Base-by-base conservation (phyloP, 2,888 invertebrate genomes). In the Osmoderma eremita region DNA sequence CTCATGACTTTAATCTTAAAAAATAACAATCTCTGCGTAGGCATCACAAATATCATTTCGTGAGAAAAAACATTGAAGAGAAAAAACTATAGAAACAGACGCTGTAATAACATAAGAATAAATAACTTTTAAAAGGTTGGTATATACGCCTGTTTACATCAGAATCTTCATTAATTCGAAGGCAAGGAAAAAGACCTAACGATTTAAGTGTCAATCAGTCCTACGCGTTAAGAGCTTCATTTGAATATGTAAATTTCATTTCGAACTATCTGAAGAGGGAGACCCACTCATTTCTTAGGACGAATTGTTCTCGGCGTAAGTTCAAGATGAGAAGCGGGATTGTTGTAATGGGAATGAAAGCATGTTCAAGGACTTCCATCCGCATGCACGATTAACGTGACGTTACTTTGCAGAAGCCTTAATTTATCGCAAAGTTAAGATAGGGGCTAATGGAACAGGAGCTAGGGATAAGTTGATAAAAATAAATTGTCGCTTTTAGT, bases 171-270 rank as follows among this genome's bases (percentile, higher is more conserved):
- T 61, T 61, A 61, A 45, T 41, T 45, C 30, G 45, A 12, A 61
- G 22, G n/a, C 13, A 30, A 15, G 17, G 58, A 61, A 30, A 36
- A 45, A 45, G 45, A 61, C 15, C 15, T 24, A 30, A 24, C 24
- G 41, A 42, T 41, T 61, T 61, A 45, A 48, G 15, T 61, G 58
- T 61, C 45, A 48, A 30, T 61, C 58, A 48, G 45, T 61, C 58
- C 58, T 61, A 61, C 58, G 58, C 58, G n/a, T 48, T 24, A 61
- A 61, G 58, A 30, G 18, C 24, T 45, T 45, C 58, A 61, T 61
- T 61, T 61, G 48, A 45, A 61, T 61, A 61, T 45, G 58, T 61
- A 61, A 61, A 61, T 61, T 45, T 61, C 36, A 30, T 45, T 45
- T 61, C 45, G 30, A 61, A 48, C 45, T 45, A 61, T 48, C 30